Base-by-base conservation (phyloP, 2,888 invertebrate species). In the Thymelicus lineola region DNA sequence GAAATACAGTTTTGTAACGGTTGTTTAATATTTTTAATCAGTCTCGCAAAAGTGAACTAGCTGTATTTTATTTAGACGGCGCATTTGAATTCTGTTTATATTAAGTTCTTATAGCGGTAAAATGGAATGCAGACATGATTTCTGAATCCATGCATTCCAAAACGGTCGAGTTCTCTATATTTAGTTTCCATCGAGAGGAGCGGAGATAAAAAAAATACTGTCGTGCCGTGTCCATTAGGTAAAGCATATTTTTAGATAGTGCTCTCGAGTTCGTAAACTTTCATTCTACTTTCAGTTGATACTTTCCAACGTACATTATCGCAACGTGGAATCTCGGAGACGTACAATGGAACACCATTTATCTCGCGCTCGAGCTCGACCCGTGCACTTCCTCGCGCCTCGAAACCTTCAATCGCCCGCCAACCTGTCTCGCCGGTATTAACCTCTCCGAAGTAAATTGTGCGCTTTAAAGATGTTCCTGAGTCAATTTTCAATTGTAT, bases 191-290 rank as follows among this genome's bases (percentile, higher is more conserved):
- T 81, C 74, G 82, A 86, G 82, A 82, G 81, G 77, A 80, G 82
- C 85, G 82, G 80, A 80, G 77, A 75, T 81, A 84, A 87, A 86
- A 88, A 87, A 88, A 89, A 88, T 86, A 82, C 81, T 85, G 85
- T 87, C 87, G 86, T 86, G 84, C 79, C 82, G 78, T 88, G 84
- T 88, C 87, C 87, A 90, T 91, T 91, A 88, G 86, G 82, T 84
- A 84, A 85, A 89, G 81, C 86, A 81, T 90, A 88, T 89, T 88
- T 89, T 88, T 85, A 86, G 85, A 83, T 82, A 77, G 80, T 79
- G 78, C 80, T 84, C 80, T 81, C 82, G 74, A 79, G 78, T 80
- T 80, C 77, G 80, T 83, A 80, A 81, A 84, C 80, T 81, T 80
- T 79, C 77, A 79, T 82, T 79, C 77, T 79, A 78, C 79, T 78